Evolutionary conservation across 2,888 invertebrate genomes (phyloP).

Genomic region (Athalia rosae): DNA sequence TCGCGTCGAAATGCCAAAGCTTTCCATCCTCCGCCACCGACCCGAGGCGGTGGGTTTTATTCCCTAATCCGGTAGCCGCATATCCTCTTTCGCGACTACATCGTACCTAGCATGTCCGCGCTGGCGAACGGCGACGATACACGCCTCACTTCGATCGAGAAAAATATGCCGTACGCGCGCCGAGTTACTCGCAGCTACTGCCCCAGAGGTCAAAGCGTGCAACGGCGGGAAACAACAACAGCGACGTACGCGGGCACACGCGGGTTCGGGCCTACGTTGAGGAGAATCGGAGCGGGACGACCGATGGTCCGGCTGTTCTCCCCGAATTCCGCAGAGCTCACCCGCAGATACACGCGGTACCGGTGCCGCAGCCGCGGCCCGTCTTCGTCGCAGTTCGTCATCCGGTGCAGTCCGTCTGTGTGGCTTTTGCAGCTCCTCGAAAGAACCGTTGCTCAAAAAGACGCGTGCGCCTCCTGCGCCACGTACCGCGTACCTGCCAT

Average conservation of each 20-base stretch:
- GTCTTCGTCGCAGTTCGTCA: constrained; percentile 14
- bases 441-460: constrained; percentile 41
- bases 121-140: too few species aligned
- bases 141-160: too few species aligned
- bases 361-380: background rate
- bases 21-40: too few species aligned
- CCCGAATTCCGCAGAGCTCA: background rate
- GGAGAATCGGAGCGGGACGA: background rate
- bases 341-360: background rate
- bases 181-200: too few species aligned
- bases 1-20: constrained; percentile 1
- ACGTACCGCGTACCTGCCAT: background rate
- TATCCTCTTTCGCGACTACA: too few species aligned
- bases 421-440: constrained; percentile 1
- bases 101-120: too few species aligned
- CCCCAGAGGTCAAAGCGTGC: too few species aligned
- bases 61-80: too few species aligned
- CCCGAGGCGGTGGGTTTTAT: too few species aligned
- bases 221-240: background rate
- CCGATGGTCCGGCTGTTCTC: background rate
- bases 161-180: too few species aligned
- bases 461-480: background rate
- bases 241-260: background rate
- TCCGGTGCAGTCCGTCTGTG: constrained; percentile 20
- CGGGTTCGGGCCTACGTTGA: background rate